Evolutionary conservation across 2,888 invertebrate species (phyloP), one percentile per base, ranked within the genome.

Genomic region (Stegophylla sp.): DNA sequence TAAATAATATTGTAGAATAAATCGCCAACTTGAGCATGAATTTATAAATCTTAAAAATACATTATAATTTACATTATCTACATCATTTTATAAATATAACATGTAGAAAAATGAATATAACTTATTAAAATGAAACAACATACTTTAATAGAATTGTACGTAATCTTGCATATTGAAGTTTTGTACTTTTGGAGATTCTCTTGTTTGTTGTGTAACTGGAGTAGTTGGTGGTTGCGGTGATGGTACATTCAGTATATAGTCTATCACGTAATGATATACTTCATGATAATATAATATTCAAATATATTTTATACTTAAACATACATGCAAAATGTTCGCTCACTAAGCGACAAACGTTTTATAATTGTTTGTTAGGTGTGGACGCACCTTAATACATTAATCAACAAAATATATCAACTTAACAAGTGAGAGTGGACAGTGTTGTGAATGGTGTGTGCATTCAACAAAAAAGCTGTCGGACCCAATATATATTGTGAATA

Each of bases 1-100:
- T 63, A 63, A 41, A 34, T 34, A 43, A 64, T 20, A 64, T 64
- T 64, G 41, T 64, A 20, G 20, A 64, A 43, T 64, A 64, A 43
- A 64, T 64, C 64, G 43, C 64, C 20, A 43, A 43, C 43, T 64
- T 64, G 64, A 12, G 43, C 20, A 13, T 64, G 43, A 64, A 64
- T 64, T 59, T 26, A 59, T 59, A 59, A 13, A 5, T 59, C 26
- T 13, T 59, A 59, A 26, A 59, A 59, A 26, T 26, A 23, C 13
- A 59, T 59, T 26, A 26, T 59, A 26, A 59, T 26, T 26, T 26
- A 59, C 23, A 59, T 59, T 13, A 26, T 56, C 7, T 59, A 59
- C 23, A 61, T 34, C 23, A 61, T 34, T 34, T 7, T 34, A 34
- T 34, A 34, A 34, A 34, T 34, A 34, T 34, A 61, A 28, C 61